Evolutionary conservation across 1,140 invertebrate species (phyloP).

Genomic region (Wasmannia auropunctata): DNA sequence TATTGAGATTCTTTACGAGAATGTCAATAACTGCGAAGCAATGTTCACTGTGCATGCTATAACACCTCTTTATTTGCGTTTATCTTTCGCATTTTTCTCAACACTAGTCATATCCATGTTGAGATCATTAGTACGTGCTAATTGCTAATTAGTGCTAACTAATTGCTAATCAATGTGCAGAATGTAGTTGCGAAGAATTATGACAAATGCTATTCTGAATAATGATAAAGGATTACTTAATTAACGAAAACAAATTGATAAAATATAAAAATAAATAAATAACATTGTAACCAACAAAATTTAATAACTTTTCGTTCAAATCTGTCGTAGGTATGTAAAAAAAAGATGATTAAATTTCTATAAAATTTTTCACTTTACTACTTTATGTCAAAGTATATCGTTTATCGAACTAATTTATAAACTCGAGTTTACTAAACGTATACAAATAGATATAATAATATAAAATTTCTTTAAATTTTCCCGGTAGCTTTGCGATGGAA

Average conservation of each 20-base stretch:
- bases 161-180: background rate
- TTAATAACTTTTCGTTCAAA: background rate
- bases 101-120: background rate
- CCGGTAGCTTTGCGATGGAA: background rate
- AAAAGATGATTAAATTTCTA: background rate
- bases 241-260: background rate
- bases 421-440: background rate
- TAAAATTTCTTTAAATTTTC: background rate
- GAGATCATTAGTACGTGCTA: background rate
- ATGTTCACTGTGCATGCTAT: background rate
- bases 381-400: no score
- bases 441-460: background rate
- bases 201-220: background rate
- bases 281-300: background rate
- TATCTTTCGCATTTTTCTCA: background rate
- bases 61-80: background rate
- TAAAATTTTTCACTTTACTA: background rate
- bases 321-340: background rate
- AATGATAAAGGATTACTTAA: background rate
- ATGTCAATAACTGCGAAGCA: background rate
- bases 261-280: background rate
- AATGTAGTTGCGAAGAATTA: background rate
- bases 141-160: background rate
- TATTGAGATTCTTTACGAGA: no score
- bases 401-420: background rate